Percentiles rank a stretch among this genome's conserved stretches.
Conservation (phyloP, 2,797 vertebrate genomes). For the Geotrypetes seraphini region DNA sequence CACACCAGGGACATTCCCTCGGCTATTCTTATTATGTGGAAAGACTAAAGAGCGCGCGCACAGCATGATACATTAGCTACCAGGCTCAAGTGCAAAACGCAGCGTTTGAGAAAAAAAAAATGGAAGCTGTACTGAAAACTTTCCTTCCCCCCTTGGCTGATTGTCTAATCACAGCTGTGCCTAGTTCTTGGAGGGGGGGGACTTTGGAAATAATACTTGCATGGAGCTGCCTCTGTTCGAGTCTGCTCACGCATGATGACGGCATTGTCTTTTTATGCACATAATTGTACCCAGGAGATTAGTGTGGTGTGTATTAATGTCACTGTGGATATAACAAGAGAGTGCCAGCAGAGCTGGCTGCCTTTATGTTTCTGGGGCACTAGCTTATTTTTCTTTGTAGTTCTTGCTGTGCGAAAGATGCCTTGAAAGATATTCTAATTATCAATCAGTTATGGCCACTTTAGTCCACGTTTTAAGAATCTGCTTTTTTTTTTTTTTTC, state of each 20-base stretch:
- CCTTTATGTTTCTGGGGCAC: slow-evolving; percentile 15
- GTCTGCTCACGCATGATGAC: slow-evolving; percentile 9
- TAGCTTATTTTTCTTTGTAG: slow-evolving; percentile 23
- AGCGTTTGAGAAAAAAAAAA: no score
- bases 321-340: slow-evolving; percentile 14
- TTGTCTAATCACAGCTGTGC: no score
- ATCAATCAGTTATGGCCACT: slow-evolving; percentile 26
- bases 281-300: slow-evolving; percentile 19
- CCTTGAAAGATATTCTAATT: slow-evolving; percentile 39
- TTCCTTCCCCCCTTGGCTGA: no score
- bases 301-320: slow-evolving; percentile 14
- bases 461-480: slow-evolving; percentile 28
- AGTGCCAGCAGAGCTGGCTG: slow-evolving; percentile 7
- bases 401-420: slow-evolving; percentile 19
- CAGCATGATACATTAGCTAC: slow-evolving; percentile 1
- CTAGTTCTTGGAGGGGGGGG: no score
- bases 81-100: not conserved
- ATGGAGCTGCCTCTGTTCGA: not conserved
- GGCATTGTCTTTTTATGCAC: slow-evolving; percentile 10
- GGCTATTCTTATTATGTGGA: slow-evolving; percentile 1
- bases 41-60: no score
- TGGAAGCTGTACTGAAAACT: no score
- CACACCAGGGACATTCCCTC: slow-evolving; percentile 2
- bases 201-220: not conserved
- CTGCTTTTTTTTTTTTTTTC: slow-evolving; percentile 21